Conservation (phyloP, 1,140 invertebrate genomes). For the Brachionus sp. region DNA sequence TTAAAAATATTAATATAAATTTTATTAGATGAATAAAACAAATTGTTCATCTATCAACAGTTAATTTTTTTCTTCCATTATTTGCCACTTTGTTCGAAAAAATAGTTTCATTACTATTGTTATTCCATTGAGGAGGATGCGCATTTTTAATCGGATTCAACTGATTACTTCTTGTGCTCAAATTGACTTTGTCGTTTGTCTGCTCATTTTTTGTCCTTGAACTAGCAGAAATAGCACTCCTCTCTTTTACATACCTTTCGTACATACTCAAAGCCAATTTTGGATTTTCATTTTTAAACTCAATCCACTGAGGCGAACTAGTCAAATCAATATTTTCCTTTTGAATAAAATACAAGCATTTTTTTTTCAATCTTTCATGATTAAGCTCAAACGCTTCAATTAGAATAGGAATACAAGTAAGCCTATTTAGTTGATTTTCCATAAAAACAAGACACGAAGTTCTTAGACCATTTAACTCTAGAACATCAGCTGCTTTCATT, state of each 20-base stretch:
- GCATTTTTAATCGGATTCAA: constrained; percentile 26
- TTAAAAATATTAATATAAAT: neutral
- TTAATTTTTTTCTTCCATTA: neutral
- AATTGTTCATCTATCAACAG: constrained; percentile 18
- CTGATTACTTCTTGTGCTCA: constrained; percentile 15
- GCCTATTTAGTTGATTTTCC: neutral
- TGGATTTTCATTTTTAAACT: constrained; percentile 39
- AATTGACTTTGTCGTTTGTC: neutral
- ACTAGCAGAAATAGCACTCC: neutral
- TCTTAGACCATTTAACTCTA: constrained; percentile 16
- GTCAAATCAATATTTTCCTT: constrained; percentile 29
- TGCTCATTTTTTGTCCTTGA: neutral
- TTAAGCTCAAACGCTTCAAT: constrained; percentile 37
- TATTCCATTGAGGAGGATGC: neutral
- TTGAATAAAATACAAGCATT: constrained; percentile 29
- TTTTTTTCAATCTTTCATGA: constrained; percentile 30
- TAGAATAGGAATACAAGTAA: constrained; percentile 9
- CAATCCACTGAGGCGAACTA: constrained; percentile 28
- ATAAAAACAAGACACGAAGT: constrained; percentile 23
- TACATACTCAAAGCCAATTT: constrained; percentile 38
- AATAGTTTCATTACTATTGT: neutral
- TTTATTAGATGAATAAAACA: neutral
- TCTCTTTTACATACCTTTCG: constrained; percentile 39
- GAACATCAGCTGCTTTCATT: constrained; percentile 30
- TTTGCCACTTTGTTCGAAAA: neutral